A percentile compares a stretch with the other conserved stretches of the same genome.
phyloP scores from a whole-genome alignment of 2,888 invertebrate genomes.

The Polymixis lichenea region DNA sequence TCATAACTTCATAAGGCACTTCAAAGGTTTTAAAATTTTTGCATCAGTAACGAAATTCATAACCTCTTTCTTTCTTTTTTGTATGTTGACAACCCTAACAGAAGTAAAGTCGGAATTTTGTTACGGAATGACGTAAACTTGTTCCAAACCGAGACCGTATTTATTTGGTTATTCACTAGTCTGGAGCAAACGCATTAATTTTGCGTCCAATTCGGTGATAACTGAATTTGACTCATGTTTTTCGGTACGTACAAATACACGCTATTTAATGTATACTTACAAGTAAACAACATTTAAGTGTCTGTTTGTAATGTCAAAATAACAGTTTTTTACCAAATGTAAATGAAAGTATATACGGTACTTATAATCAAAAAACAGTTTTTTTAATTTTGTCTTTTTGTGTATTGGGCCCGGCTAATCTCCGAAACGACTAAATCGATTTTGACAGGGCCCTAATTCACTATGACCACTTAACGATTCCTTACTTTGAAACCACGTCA shows the following conservation, averaged over 20 bases:
- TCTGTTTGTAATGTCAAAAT: too few relatives aligned
- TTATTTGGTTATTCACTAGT: slow-evolving; percentile 48
- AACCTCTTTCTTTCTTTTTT: background rate
- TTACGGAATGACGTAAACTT: slow-evolving; percentile 58
- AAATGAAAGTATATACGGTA: too few relatives aligned
- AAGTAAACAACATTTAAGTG: too few relatives aligned
- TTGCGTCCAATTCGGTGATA: slow-evolving; percentile 34
- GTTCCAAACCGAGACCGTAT: slow-evolving; percentile 52
- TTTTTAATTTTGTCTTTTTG: too few relatives aligned
- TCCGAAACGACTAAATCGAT: too few relatives aligned
- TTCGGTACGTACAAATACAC: background rate
- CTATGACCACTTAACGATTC: too few relatives aligned
- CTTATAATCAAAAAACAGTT: too few relatives aligned
- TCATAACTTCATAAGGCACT: background rate
- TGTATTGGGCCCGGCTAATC: too few relatives aligned
- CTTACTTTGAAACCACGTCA: too few relatives aligned
- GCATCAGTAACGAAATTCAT: background rate
- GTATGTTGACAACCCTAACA: slow-evolving; percentile 49
- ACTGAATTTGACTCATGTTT: slow-evolving; percentile 11
- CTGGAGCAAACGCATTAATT: slow-evolving; percentile 52
- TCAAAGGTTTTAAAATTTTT: background rate
- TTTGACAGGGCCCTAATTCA: too few relatives aligned
- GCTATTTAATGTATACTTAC: background rate
- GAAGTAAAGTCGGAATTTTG: slow-evolving; percentile 50
- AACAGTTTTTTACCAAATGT: too few relatives aligned